phyloP scores from a whole-genome alignment of 2,888 invertebrate species.

The Bembecia ichneumoniformis region DNA sequence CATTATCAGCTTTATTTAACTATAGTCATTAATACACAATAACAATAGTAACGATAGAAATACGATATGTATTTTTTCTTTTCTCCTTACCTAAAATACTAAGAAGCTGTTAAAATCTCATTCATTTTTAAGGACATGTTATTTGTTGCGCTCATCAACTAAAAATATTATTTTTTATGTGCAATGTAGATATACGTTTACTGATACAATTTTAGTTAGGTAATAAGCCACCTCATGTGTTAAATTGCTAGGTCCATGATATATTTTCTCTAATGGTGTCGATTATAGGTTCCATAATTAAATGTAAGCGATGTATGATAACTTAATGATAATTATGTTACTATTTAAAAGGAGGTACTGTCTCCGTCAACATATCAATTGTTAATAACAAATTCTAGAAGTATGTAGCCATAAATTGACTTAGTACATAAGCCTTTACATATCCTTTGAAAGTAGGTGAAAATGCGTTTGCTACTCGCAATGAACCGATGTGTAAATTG shows the following conservation, averaged over 20 bases:
- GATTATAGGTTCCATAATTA: slow-evolving; percentile 42
- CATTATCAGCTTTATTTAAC: background rate
- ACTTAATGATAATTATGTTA: slow-evolving; percentile 48
- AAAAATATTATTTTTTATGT: slow-evolving; percentile 44
- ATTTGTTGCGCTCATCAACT: background rate
- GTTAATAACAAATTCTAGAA: slow-evolving; percentile 68
- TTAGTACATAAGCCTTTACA: slow-evolving; percentile 54
- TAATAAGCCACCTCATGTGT: slow-evolving; percentile 59
- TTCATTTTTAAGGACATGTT: too few relatives aligned
- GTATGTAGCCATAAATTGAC: slow-evolving; percentile 56
- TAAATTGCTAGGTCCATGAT: slow-evolving; percentile 57
- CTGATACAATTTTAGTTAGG: slow-evolving; percentile 44
- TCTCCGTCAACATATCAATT: slow-evolving; percentile 71
- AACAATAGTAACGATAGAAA: too few relatives aligned
- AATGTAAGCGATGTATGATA: slow-evolving; percentile 41
- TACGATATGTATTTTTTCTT: too few relatives aligned
- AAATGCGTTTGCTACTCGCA: background rate
- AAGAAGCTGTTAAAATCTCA: too few relatives aligned
- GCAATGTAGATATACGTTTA: slow-evolving; percentile 30
- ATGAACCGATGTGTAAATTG: background rate
- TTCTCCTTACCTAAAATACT: too few relatives aligned
- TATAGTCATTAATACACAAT: background rate
- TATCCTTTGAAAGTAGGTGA: slow-evolving; percentile 43
- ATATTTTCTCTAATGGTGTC: slow-evolving; percentile 24
- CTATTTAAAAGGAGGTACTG: slow-evolving; percentile 58